phyloP scores from a whole-genome alignment of 1,140 invertebrate species.

The Asbolus verrucosus region DNA sequence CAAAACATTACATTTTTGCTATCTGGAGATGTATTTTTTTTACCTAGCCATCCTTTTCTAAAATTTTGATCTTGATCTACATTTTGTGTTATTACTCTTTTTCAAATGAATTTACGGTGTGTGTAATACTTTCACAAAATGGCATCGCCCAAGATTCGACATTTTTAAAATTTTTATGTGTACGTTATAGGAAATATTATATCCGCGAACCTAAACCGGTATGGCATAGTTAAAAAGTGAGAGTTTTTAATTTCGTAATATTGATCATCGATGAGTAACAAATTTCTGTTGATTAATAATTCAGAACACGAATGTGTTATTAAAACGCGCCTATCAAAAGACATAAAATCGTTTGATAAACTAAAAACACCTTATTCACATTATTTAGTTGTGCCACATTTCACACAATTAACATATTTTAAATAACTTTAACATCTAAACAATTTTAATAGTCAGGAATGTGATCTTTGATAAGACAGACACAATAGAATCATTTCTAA shows the following conservation, averaged over 20 bases:
- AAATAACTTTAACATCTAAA: slow-evolving; percentile 22
- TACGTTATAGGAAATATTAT: background rate
- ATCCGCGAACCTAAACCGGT: slow-evolving; percentile 1
- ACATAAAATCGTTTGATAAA: background rate
- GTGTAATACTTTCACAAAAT: slow-evolving; percentile 12
- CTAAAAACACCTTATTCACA: slow-evolving; percentile 3
- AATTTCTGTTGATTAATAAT: slow-evolving; percentile 27
- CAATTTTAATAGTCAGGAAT: slow-evolving; percentile 7
- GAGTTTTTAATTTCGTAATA: slow-evolving; percentile 23
- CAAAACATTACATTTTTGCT: too few species aligned
- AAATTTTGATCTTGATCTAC: too few species aligned
- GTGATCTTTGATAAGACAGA: slow-evolving; percentile 27
- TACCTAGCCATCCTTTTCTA: too few species aligned
- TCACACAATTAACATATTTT: slow-evolving; percentile 29
- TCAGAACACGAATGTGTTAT: background rate
- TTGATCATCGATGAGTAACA: slow-evolving; percentile 34
- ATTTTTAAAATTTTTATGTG: slow-evolving; percentile 10
- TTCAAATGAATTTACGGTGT: too few species aligned
- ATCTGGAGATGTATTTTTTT: too few species aligned
- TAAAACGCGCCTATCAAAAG: background rate
- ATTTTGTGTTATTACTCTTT: background rate
- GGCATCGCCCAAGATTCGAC: background rate
- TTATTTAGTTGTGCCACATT: slow-evolving; percentile 7
- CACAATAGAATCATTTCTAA: slow-evolving; percentile 17
- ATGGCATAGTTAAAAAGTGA: slow-evolving; percentile 12